phyloP scores from a whole-genome alignment of 2,113 vertebrate species.

The Bubo scandiacus region DNA sequence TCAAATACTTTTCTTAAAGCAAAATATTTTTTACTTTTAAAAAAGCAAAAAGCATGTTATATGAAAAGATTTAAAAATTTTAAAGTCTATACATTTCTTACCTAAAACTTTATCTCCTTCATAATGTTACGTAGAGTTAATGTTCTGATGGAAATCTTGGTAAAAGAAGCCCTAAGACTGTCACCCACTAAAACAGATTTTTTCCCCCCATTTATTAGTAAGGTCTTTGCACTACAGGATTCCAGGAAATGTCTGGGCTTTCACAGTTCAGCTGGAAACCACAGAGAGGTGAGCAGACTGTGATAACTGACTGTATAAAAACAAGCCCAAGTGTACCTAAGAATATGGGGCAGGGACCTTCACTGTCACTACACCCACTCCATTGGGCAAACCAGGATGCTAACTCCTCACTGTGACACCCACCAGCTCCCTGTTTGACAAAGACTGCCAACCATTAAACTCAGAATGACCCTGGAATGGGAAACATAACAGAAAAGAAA shows the following conservation, averaged over 20 bases:
- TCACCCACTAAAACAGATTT: neutral
- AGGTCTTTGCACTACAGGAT: neutral
- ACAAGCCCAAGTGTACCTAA: neutral
- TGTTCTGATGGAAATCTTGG: neutral
- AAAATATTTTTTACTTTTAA: neutral
- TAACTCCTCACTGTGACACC: neutral
- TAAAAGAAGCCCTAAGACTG: neutral
- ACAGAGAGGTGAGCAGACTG: neutral
- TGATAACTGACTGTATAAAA: neutral
- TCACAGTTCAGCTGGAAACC: neutral
- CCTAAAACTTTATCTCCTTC: neutral
- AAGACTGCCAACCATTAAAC: neutral
- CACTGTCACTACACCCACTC: neutral
- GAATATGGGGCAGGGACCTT: neutral
- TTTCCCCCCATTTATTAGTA: fast-evolving
- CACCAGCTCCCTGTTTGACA: neutral
- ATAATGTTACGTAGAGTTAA: neutral
- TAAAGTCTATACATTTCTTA: neutral
- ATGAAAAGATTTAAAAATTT: neutral
- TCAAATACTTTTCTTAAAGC: neutral
- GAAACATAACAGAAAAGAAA: neutral
- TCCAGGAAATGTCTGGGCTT: neutral
- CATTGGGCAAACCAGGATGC: neutral
- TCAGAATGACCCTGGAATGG: neutral
- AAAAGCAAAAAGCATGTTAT: fast-evolving